phyloP scores from a whole-genome alignment of 2,888 invertebrate genomes.

The Parelbella ahira region DNA sequence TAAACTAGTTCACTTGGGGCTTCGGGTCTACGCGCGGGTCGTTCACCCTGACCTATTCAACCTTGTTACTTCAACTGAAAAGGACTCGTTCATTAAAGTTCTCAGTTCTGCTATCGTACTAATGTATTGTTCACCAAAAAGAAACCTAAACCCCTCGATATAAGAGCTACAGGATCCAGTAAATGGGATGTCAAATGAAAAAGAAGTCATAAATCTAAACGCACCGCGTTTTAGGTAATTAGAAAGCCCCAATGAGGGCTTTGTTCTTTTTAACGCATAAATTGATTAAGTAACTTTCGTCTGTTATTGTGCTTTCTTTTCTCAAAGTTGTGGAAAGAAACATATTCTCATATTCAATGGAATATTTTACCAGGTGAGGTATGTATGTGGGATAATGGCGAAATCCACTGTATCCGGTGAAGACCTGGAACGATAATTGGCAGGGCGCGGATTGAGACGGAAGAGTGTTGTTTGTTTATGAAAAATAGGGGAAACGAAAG shows the following conservation, averaged over 20 bases:
- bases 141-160: not conserved
- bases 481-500: too few species aligned
- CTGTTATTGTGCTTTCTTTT: too few species aligned
- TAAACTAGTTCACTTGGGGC: slow-evolving; percentile 44
- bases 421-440: too few species aligned
- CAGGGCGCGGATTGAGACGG: too few species aligned
- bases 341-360: too few species aligned
- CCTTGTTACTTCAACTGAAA: slow-evolving; percentile 55
- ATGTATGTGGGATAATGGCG: too few species aligned
- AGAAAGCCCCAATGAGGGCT: slow-evolving; percentile 57
- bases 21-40: slow-evolving; percentile 51
- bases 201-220: slow-evolving; percentile 47
- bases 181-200: slow-evolving; percentile 27
- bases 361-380: too few species aligned
- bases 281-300: slow-evolving; percentile 30
- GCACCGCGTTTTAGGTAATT: slow-evolving; percentile 53
- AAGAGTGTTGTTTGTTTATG: too few species aligned
- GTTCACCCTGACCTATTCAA: slow-evolving; percentile 66
- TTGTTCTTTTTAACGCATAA: slow-evolving; percentile 47
- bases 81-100: slow-evolving; percentile 48
- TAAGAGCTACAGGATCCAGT: not conserved
- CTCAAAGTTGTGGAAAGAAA: too few species aligned
- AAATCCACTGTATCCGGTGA: too few species aligned
- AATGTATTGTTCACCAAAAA: not conserved
- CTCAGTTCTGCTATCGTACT: slow-evolving; percentile 2